Conservation (phyloP, 2,888 invertebrate species). For the Melikaiella ostensackeni region DNA sequence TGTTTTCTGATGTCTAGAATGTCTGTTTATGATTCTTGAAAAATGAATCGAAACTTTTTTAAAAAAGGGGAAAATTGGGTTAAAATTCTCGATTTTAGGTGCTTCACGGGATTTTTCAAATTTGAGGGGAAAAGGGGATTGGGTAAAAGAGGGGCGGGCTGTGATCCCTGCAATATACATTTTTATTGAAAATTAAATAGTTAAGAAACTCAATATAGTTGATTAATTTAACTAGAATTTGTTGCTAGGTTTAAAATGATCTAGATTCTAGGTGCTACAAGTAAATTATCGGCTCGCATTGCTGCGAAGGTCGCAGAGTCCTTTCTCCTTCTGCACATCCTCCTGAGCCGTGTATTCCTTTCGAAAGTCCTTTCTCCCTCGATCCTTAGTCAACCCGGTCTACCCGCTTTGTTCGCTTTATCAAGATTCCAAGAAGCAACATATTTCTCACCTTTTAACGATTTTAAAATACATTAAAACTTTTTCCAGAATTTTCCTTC, state of each 20-base stretch:
- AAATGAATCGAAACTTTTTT: too few species aligned
- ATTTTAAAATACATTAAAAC: background rate
- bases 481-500: too few species aligned
- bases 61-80: too few species aligned
- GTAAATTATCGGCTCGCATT: constrained; percentile 22
- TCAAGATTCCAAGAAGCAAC: background rate
- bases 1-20: too few species aligned
- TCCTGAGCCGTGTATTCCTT: constrained; percentile 25
- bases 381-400: background rate
- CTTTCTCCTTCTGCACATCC: constrained; percentile 37
- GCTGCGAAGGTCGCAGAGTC: constrained; percentile 28
- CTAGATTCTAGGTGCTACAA: background rate
- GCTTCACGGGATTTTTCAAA: too few species aligned
- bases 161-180: too few species aligned
- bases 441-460: background rate
- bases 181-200: background rate
- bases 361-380: constrained; percentile 36
- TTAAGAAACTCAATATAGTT: background rate
- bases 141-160: too few species aligned
- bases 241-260: background rate
- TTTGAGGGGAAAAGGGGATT: too few species aligned
- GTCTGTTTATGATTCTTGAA: too few species aligned
- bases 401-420: background rate
- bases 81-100: too few species aligned
- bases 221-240: background rate